These are phyloP conservation scores for Greenwoodochromis staneri DNA, from an alignment of 2,113 vertebrate species.

Conservation along the genomic window DNA sequence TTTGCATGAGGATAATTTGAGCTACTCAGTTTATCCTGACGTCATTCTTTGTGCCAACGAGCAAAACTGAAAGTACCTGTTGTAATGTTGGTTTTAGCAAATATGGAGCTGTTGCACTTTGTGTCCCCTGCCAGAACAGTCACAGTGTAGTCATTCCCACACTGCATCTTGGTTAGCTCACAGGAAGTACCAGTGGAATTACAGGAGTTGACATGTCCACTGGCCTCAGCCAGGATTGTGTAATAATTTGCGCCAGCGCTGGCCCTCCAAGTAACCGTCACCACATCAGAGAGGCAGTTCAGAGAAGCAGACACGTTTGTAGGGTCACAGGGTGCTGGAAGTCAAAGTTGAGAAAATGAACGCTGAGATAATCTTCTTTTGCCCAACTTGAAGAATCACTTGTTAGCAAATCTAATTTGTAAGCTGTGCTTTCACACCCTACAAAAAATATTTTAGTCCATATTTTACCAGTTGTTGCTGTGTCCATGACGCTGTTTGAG, in stretches of 20 bases:
- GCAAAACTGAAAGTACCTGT: slow-evolving; percentile 48
- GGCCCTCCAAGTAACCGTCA: slow-evolving; percentile 56
- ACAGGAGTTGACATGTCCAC: slow-evolving; percentile 14
- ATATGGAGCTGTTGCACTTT: slow-evolving; percentile 61
- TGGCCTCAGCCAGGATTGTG: slow-evolving; percentile 44
- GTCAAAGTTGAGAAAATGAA: not conserved
- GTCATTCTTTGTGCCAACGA: not conserved
- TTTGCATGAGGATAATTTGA: not conserved
- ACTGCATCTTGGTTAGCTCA: slow-evolving; percentile 51
- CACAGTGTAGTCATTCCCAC: slow-evolving; percentile 62
- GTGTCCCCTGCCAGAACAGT: slow-evolving; percentile 62
- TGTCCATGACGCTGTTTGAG: not conserved
- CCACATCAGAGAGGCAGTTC: slow-evolving; percentile 46
- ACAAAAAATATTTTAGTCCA: not conserved
- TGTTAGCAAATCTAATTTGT: not conserved
- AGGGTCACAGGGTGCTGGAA: slow-evolving; percentile 70
- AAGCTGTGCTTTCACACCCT: not conserved
- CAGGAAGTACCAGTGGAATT: slow-evolving; percentile 43
- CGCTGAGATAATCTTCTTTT: not conserved
- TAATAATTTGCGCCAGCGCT: slow-evolving; percentile 57
- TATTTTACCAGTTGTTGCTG: slow-evolving; percentile 54
- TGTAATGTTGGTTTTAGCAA: slow-evolving; percentile 29
- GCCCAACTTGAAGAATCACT: not conserved
- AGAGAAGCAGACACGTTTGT: slow-evolving; percentile 24
- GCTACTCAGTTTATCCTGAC: not conserved